Base-by-base conservation (phyloP, 2,113 vertebrate species). In the Aegithalos caudatus region DNA sequence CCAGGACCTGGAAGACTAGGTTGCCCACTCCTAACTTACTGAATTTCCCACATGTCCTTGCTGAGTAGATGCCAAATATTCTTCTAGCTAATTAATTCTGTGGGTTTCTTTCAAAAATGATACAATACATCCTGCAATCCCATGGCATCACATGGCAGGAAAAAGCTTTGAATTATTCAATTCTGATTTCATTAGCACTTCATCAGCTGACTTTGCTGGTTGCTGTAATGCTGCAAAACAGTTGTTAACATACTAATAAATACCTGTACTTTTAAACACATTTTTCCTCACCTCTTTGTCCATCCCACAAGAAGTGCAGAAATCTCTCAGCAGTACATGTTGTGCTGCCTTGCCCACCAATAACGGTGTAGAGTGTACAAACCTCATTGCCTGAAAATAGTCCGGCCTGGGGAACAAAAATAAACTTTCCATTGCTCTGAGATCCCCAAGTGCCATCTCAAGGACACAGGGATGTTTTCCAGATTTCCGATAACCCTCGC, bases 401-500 rank as follows among this genome's bases (percentile, higher is more conserved):
- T 40, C 24, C 0, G 0, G 21, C 40, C 37, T 48, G 27, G 12
- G 42, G 66, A 90, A 47, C 35, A 81, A 65, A 82, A 82, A 67
- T 76, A 56, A 92, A 60, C 12, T 79, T 88, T 40, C 66, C 71
- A 31, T 73, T 81, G 42, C 78, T 84, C 69, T 62, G 78, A 87
- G 65, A 42, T 93, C 35, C 47, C 60, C 60, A 78, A n/a, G 42
- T 80, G 69, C 56, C 42, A 42, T 42, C 47, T 62, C 81, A 91
- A 74, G 81, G 60, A 62, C 81, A 50, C 21, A 18, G 47, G 62
- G 6, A 33, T 67, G 12, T 82, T 85, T 61, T n/a, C 38, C 3
- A 1, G 42, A 54, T 69, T 76, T n/a, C 47, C 0, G 0, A 15
- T 42, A 78, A 37, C 17, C 51, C 47, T 79, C 0, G 0, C 21